Conservation (phyloP, 2,888 invertebrate species). For the Diploptera punctata region DNA sequence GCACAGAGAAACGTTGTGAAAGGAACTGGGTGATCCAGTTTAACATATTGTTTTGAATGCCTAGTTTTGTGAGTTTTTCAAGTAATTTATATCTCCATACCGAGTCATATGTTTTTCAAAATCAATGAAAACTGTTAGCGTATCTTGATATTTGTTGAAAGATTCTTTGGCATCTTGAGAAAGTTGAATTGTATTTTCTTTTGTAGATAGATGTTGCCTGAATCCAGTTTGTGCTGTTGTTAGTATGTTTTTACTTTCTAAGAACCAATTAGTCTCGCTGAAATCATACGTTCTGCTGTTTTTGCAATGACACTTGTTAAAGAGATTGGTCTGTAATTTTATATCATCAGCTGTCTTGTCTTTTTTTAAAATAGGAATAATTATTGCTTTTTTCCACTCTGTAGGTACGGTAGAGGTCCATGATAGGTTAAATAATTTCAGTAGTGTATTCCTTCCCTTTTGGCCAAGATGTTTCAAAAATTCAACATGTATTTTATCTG, state of each 20-base stretch:
- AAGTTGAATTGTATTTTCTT: background rate
- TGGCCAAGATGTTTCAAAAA: background rate
- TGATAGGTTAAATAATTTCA: constrained; percentile 10
- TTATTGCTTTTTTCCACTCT: constrained; percentile 7
- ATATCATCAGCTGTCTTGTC: background rate
- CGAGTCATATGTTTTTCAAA: background rate
- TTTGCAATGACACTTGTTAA: background rate
- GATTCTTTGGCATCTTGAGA: constrained; percentile 4
- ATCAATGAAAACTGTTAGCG: constrained; percentile 2
- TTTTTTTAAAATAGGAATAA: background rate
- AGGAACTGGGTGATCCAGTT: background rate
- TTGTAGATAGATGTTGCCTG: too few species aligned
- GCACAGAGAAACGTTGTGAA: background rate
- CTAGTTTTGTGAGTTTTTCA: background rate
- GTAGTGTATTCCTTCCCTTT: background rate
- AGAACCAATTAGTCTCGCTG: background rate
- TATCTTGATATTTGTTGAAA: background rate
- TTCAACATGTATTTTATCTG: too few species aligned
- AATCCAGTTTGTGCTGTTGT: too few species aligned
- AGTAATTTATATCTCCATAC: too few species aligned
- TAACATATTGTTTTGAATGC: too few species aligned
- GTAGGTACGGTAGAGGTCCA: background rate
- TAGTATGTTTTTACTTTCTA: background rate
- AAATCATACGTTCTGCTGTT: background rate
- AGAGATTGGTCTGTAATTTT: too few species aligned